Conservation (phyloP, 2,113 vertebrate genomes). For the Fulmarus glacialis region DNA sequence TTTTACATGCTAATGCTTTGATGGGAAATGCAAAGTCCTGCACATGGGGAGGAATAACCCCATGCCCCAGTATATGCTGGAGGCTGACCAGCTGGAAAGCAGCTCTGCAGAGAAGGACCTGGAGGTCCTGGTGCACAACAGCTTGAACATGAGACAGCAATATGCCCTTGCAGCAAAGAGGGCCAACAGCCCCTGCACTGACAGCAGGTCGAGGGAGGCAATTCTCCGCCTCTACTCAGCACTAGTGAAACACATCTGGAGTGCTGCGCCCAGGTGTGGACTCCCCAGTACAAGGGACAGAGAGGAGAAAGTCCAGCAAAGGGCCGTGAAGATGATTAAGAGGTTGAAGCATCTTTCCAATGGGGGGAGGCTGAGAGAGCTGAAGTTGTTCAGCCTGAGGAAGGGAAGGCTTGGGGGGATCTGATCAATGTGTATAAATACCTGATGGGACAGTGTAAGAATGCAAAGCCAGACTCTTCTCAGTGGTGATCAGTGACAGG, state of each 20-base stretch:
- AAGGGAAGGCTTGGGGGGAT: background rate
- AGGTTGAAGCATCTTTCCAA: background rate
- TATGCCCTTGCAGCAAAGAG: background rate
- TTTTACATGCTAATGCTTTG: background rate
- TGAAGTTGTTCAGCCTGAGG: background rate
- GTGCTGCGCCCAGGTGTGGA: background rate
- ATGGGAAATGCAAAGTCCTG: background rate
- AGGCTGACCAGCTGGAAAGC: background rate
- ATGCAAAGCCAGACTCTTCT: background rate
- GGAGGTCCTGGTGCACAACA: background rate
- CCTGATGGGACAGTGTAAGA: background rate
- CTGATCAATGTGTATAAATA: background rate
- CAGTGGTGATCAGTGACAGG: background rate
- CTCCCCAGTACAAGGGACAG: background rate
- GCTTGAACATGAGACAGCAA: background rate
- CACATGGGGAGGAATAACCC: background rate
- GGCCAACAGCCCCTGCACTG: background rate
- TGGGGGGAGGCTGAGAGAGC: background rate
- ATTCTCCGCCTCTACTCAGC: background rate
- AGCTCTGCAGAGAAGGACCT: background rate
- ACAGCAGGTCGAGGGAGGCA: background rate
- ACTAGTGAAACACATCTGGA: background rate
- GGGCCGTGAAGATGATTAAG: background rate
- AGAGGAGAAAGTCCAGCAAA: background rate
- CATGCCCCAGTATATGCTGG: background rate